Percentiles rank a stretch among this genome's conserved stretches.
Evolutionary conservation across 1,140 invertebrate species (phyloP).

Genomic region (Orius laevigatus): DNA sequence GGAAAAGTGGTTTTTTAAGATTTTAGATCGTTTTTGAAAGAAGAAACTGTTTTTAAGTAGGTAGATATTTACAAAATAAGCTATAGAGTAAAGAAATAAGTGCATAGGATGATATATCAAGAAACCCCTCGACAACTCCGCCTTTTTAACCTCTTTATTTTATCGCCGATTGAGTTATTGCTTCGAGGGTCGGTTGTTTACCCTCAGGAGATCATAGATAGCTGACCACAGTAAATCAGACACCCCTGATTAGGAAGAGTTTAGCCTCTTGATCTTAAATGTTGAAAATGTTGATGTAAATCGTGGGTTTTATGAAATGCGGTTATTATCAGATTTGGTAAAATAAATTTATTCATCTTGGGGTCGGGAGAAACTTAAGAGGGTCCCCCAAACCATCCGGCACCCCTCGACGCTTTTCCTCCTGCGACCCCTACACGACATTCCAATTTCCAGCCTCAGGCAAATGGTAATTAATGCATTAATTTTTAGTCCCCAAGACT

Average conservation of each 20-base stretch:
- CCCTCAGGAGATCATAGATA: neutral
- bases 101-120: no score
- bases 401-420: neutral
- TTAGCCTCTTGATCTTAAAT: neutral
- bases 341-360: conserved; percentile 12
- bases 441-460: conserved; percentile 18
- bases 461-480: conserved; percentile 22
- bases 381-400: neutral
- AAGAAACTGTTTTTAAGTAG: no score
- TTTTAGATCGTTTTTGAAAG: no score
- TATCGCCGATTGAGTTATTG: neutral
- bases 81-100: no score
- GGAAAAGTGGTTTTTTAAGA: no score
- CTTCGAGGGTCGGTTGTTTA: neutral
- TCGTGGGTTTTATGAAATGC: neutral
- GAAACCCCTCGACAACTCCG: no score
- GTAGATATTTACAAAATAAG: no score
- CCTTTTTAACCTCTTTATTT: no score
- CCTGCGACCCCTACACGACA: conserved; percentile 16
- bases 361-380: neutral
- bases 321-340: conserved; percentile 10
- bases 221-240: neutral
- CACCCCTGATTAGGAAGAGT: neutral
- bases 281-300: neutral
- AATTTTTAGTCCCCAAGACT: conserved; percentile 17